Evolutionary conservation across 2,113 vertebrate species (phyloP).

Genomic region (Gasterosteus nipponicus): DNA sequence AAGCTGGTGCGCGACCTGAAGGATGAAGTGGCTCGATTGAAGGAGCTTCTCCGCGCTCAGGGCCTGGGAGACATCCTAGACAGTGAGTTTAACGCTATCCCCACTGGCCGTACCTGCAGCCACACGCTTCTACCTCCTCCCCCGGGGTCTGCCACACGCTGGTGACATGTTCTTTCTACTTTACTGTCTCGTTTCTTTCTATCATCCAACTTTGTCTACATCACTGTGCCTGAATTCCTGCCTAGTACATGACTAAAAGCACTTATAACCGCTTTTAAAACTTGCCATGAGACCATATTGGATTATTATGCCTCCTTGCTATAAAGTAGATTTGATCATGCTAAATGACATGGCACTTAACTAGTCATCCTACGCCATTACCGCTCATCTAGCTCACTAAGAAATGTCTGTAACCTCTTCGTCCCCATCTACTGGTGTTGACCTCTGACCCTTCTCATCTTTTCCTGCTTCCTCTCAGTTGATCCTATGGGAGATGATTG

Average conservation of each 20-base stretch:
- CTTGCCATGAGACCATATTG: neutral
- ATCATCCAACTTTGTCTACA: constrained; percentile 34
- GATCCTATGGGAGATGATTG: constrained; percentile 96
- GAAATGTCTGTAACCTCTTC: constrained; percentile 64
- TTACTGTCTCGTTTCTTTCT: constrained; percentile 37
- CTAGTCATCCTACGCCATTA: constrained; percentile 39
- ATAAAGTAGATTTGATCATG: constrained; percentile 9
- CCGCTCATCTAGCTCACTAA: constrained; percentile 48
- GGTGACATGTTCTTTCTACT: constrained; percentile 32
- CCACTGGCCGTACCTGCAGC: constrained; percentile 24
- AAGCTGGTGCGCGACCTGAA: constrained; percentile 97
- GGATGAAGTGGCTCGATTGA: constrained; percentile 94
- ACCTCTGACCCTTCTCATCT: constrained; percentile 89
- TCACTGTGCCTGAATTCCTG: constrained; percentile 20
- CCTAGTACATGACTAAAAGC: constrained; percentile 18
- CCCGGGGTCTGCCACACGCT: constrained; percentile 28
- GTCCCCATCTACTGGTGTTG: constrained; percentile 60
- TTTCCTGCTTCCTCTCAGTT: constrained; percentile 92
- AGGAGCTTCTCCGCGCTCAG: constrained; percentile 95
- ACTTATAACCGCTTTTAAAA: neutral
- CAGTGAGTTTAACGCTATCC: constrained; percentile 86
- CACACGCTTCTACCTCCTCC: constrained; percentile 18
- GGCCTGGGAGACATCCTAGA: constrained; percentile 98
- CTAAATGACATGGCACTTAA: constrained; percentile 45
- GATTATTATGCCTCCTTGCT: constrained; percentile 25